Evolutionary conservation across 2,113 vertebrate species (phyloP).

Genomic region (Zosterops lateralis): DNA sequence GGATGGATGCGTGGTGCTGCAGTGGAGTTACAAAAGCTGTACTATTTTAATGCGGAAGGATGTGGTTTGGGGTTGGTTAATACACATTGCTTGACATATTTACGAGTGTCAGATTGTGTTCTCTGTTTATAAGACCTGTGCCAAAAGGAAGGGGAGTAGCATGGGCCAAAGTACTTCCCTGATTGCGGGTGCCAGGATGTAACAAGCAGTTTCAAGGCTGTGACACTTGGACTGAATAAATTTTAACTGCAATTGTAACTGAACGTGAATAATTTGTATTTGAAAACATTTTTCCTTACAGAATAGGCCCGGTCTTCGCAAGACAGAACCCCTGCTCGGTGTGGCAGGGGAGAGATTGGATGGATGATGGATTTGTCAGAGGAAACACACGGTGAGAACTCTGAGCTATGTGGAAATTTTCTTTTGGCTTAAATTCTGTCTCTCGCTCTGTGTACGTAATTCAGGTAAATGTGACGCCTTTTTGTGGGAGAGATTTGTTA

Average conservation of each 20-base stretch:
- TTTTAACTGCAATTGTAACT: neutral
- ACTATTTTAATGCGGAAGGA: neutral
- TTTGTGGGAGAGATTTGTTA: neutral
- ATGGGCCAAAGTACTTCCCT: neutral
- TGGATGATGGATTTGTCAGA: neutral
- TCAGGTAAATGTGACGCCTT: neutral
- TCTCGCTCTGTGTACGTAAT: accelerated
- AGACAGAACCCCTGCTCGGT: accelerated
- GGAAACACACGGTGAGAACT: neutral
- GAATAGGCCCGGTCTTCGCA: neutral
- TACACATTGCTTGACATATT: neutral
- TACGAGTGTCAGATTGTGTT: neutral
- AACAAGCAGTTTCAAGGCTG: neutral
- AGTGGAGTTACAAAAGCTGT: neutral
- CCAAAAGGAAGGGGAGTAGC: neutral
- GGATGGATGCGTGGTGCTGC: neutral
- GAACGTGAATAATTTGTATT: neutral
- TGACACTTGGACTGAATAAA: neutral
- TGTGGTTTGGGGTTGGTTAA: neutral
- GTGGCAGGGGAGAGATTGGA: accelerated
- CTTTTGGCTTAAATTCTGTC: neutral
- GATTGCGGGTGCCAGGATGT: neutral
- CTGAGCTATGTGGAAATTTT: neutral
- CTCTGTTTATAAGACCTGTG: neutral
- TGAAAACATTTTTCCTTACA: neutral